A percentile compares a stretch with the other conserved stretches of the same genome.
phyloP scores from a whole-genome alignment of 1,140 invertebrate genomes.

The Halyomorpha halys region DNA sequence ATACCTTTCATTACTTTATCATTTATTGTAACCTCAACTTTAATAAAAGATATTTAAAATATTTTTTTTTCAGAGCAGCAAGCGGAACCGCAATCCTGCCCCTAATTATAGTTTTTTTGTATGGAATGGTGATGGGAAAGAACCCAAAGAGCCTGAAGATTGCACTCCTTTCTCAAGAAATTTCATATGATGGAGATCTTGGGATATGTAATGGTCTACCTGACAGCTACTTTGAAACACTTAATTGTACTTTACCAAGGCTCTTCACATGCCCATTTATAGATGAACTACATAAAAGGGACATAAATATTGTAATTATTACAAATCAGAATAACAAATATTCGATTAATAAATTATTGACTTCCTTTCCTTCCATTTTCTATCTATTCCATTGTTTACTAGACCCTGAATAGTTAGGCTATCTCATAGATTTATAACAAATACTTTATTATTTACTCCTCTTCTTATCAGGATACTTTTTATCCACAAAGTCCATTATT shows the following conservation, averaged over 20 bases:
- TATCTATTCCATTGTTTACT: too few species aligned
- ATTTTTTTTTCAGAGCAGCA: neutral
- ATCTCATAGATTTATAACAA: too few species aligned
- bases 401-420: too few species aligned
- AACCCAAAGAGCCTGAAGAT: neutral
- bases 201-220: neutral
- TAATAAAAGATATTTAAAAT: too few species aligned
- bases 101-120: neutral
- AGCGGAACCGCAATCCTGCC: neutral
- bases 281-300: neutral
- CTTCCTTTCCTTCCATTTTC: too few species aligned
- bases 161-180: neutral
- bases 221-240: neutral
- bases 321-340: too few species aligned
- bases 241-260: neutral
- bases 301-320: constrained; percentile 6
- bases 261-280: neutral
- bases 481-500: too few species aligned
- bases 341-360: too few species aligned
- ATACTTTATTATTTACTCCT: too few species aligned
- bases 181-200: neutral
- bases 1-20: too few species aligned
- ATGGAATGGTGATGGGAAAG: neutral
- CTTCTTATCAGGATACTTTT: too few species aligned
- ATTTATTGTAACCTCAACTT: too few species aligned